These are phyloP conservation scores for Oncorhynchus gorbuscha DNA, from an alignment of 2,113 vertebrate species.

Conservation along the genomic window DNA sequence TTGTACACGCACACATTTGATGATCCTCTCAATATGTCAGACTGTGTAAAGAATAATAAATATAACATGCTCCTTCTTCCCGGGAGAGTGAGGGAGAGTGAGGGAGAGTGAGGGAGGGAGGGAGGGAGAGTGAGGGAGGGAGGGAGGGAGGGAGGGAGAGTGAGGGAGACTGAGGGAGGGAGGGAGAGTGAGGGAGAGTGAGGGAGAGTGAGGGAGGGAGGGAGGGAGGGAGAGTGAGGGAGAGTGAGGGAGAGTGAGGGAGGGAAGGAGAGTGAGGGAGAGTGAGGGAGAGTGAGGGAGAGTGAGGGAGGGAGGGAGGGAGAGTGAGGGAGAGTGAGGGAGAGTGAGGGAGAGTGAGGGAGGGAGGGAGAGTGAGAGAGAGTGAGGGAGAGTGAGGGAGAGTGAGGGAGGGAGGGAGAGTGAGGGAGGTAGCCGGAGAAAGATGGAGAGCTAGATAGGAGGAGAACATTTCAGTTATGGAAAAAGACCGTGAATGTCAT, in stretches of 20 bases:
- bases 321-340: neutral
- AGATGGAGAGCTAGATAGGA: neutral
- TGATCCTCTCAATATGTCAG: slow-evolving; percentile 35
- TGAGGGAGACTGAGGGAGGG: neutral
- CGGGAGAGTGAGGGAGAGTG: slow-evolving; percentile 1
- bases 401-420: neutral
- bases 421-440: neutral
- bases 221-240: neutral
- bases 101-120: too few relatives aligned
- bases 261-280: too few relatives aligned
- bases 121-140: neutral
- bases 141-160: neutral
- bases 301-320: neutral
- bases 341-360: neutral
- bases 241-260: neutral
- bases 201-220: neutral
- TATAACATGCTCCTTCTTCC: slow-evolving; percentile 8
- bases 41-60: slow-evolving; percentile 41
- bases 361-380: too few relatives aligned
- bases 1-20: slow-evolving; percentile 44
- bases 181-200: neutral
- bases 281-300: slow-evolving; percentile 1
- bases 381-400: slow-evolving; percentile 1
- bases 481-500: slow-evolving; percentile 31
- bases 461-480: slow-evolving; percentile 26